Evolutionary conservation across 2,888 invertebrate genomes (phyloP).

Genomic region (Falcaria lacertinaria): DNA sequence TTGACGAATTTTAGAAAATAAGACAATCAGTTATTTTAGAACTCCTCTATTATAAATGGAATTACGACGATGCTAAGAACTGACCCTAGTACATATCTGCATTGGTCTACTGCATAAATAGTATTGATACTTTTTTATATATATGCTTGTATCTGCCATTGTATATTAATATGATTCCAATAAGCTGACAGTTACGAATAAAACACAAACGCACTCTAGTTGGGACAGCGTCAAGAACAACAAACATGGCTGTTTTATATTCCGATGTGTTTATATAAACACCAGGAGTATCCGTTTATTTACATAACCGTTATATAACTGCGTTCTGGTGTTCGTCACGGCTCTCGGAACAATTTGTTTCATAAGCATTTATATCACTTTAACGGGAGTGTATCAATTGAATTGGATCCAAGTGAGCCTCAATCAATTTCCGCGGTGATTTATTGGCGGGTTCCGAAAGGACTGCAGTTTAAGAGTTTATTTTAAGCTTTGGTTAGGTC

Average conservation of each 20-base stretch:
- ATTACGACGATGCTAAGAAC: too few relatives aligned
- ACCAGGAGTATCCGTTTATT: background rate
- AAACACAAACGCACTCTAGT: background rate
- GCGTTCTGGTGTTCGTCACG: slow-evolving; percentile 5
- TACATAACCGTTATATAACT: background rate
- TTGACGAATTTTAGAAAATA: too few relatives aligned
- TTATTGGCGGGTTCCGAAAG: background rate
- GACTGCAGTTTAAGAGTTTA: background rate
- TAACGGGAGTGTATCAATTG: slow-evolving; percentile 13
- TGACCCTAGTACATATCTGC: too few relatives aligned
- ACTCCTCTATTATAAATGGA: too few relatives aligned
- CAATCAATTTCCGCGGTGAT: background rate
- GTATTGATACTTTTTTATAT: too few relatives aligned
- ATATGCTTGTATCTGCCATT: too few relatives aligned
- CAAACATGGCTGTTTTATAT: background rate
- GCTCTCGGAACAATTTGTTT: slow-evolving; percentile 15
- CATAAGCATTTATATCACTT: slow-evolving; percentile 12
- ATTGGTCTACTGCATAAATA: too few relatives aligned
- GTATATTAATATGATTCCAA: too few relatives aligned
- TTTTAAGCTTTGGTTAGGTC: background rate
- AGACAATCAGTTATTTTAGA: too few relatives aligned
- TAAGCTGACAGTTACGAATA: too few relatives aligned
- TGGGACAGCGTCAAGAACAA: slow-evolving; percentile 2
- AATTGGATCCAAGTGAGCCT: background rate
- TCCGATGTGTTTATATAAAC: background rate